phyloP scores from a whole-genome alignment of 1,140 invertebrate species.

The Subanguina moxae region DNA sequence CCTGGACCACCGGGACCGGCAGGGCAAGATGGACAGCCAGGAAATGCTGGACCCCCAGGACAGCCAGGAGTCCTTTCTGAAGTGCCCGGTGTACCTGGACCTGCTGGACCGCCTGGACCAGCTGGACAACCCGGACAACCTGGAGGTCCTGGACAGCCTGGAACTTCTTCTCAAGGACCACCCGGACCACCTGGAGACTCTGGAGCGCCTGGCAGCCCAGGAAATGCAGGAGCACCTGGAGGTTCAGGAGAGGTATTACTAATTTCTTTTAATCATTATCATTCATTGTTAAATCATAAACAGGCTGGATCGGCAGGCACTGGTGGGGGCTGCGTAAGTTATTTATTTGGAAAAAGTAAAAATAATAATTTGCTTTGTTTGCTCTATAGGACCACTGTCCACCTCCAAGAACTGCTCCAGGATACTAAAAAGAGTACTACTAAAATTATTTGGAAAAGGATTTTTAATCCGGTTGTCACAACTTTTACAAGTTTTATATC shows the following conservation, averaged over 20 bases:
- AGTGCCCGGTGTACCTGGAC: background rate
- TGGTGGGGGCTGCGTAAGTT: background rate
- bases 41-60: constrained; percentile 2
- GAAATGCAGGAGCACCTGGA: constrained; percentile 3
- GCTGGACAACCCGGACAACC: constrained; percentile 9
- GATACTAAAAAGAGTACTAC: background rate
- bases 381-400: constrained; percentile 7
- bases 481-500: background rate
- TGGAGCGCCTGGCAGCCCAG: constrained; percentile 2
- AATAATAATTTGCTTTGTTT: no score
- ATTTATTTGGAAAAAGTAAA: no score
- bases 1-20: constrained; percentile 11
- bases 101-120: constrained; percentile 5
- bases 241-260: background rate
- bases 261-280: background rate
- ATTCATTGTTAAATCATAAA: no score
- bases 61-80: constrained; percentile 2
- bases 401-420: constrained; percentile 1
- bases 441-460: background rate
- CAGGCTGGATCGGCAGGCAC: background rate
- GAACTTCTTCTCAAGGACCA: constrained; percentile 5
- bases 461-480: background rate
- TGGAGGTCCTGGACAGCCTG: constrained; percentile 3
- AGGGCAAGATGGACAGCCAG: background rate
- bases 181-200: constrained; percentile 6